Conservation (phyloP, 2,113 vertebrate species). For the Pseudopodoces humilis region DNA sequence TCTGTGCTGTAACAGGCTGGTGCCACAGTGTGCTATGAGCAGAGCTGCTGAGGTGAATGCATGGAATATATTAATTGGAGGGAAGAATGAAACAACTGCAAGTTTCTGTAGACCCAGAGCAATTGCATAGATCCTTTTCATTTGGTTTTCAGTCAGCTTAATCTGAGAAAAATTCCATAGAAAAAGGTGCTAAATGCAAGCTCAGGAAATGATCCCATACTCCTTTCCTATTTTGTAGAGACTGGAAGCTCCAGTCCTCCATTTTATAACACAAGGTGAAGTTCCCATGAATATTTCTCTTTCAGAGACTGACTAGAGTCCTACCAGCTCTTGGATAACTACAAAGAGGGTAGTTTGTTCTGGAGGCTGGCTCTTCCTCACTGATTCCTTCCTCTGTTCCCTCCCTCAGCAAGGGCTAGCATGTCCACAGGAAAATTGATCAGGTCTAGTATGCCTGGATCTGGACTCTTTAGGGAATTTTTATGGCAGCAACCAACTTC, state of each 20-base stretch:
- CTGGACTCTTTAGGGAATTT: not conserved
- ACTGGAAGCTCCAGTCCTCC: not conserved
- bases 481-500: not conserved
- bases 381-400: not conserved
- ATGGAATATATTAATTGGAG: not conserved
- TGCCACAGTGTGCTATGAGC: constrained; percentile 22
- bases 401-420: not conserved
- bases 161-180: not conserved
- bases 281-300: not conserved
- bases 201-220: not conserved
- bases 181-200: not conserved
- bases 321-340: not conserved
- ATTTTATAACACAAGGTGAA: not conserved
- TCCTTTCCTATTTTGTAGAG: not conserved
- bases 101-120: not conserved
- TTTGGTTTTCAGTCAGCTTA: not conserved
- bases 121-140: not conserved
- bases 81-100: not conserved
- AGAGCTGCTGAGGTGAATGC: constrained; percentile 30
- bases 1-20: not conserved
- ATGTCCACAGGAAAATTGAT: not conserved
- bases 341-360: not conserved
- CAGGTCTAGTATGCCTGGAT: not conserved
- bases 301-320: not conserved
- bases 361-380: not conserved